A percentile compares a stretch with the other conserved stretches of the same genome.
phyloP scores from a whole-genome alignment of 2,888 invertebrate genomes.

The Heteromurus nitidus region DNA sequence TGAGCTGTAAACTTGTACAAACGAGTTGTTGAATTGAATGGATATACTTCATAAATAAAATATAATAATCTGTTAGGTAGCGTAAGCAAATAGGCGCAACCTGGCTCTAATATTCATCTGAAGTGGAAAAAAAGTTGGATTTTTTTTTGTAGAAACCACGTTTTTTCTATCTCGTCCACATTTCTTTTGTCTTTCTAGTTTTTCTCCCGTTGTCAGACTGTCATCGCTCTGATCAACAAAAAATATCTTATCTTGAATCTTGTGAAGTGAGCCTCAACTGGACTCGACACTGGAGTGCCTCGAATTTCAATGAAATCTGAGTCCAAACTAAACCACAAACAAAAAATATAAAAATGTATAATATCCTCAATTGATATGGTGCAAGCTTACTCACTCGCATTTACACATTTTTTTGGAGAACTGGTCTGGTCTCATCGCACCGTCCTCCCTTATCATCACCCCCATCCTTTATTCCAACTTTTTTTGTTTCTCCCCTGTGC shows the following conservation, averaged over 20 bases:
- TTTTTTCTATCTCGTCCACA: no score
- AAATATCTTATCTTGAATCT: conserved; percentile 47
- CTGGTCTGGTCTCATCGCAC: no score
- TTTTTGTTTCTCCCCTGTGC: no score
- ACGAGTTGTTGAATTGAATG: no score
- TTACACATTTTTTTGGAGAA: conserved; percentile 11
- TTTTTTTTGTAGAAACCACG: no score
- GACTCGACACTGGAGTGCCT: conserved; percentile 26
- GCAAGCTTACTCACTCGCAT: background rate
- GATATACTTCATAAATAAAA: no score
- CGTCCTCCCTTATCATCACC: conserved; percentile 30
- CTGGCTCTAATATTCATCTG: no score
- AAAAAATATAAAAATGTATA: conserved; percentile 11
- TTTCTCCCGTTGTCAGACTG: conserved; percentile 42
- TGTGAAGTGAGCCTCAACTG: background rate
- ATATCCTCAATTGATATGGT: background rate
- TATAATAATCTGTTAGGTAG: no score
- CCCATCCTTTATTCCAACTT: conserved; percentile 3
- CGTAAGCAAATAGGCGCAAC: no score
- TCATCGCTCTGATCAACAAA: conserved; percentile 48
- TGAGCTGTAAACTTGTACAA: no score
- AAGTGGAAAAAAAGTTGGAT: no score
- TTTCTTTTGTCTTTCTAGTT: conserved; percentile 19
- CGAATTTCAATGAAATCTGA: conserved; percentile 56
- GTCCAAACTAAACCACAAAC: no score